Evolutionary conservation across 1,140 invertebrate genomes (phyloP).

Genomic region (Polyergus mexicanus): DNA sequence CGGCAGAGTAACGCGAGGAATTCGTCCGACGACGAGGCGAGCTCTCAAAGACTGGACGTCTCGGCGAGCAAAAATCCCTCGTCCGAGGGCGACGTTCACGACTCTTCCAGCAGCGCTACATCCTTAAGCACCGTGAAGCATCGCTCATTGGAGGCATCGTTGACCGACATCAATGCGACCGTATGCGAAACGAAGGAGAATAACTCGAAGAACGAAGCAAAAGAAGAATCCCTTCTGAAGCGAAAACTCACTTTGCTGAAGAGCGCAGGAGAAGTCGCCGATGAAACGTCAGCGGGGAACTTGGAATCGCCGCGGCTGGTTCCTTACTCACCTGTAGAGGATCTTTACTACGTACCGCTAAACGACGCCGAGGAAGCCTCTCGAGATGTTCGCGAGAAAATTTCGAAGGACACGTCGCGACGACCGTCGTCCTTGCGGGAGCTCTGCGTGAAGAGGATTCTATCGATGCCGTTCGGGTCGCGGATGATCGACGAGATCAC

Average conservation of each 20-base stretch:
- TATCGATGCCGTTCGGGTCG: conserved; percentile 89
- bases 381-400: conserved; percentile 25
- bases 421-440: conserved; percentile 83
- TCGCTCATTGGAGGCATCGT: conserved; percentile 81
- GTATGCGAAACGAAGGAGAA: conserved; percentile 72
- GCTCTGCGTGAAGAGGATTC: conserved; percentile 89
- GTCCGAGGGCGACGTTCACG: conserved; percentile 71
- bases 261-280: conserved; percentile 17
- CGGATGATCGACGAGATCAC: conserved; percentile 90
- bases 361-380: conserved; percentile 19
- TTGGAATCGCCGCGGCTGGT: conserved; percentile 67
- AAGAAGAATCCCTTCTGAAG: conserved; percentile 64
- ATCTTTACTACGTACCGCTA: conserved; percentile 73
- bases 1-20: conserved; percentile 1
- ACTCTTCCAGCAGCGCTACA: conserved; percentile 86
- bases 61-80: background rate
- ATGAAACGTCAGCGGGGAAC: conserved; percentile 29
- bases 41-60: background rate
- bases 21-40: conserved; percentile 14
- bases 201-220: conserved; percentile 21
- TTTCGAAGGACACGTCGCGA: background rate
- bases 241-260: conserved; percentile 68
- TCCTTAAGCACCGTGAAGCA: conserved; percentile 87
- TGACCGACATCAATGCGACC: conserved; percentile 81
- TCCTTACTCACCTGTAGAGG: conserved; percentile 77